A percentile compares a stretch with the other conserved stretches of the same genome.
These are phyloP conservation scores for Panagrolaimus sp. DNA, from an alignment of 1,140 invertebrate species.

Conservation along the genomic window DNA sequence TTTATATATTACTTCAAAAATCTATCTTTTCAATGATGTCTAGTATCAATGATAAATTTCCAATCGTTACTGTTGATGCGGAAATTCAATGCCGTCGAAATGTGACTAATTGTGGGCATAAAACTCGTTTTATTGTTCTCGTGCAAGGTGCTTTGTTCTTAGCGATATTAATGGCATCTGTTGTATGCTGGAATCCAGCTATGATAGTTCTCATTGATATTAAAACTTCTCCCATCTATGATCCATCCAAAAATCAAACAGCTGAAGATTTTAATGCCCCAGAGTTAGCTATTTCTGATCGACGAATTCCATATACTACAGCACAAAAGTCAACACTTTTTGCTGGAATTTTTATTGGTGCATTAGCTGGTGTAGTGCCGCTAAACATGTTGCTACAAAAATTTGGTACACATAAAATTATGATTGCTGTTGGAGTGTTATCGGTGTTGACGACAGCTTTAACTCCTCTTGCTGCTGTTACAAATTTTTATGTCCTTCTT, in stretches of 20 bases:
- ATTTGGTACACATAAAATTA: constrained; percentile 11
- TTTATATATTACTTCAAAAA: no score
- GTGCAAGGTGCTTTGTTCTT: background rate
- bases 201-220: constrained; percentile 16
- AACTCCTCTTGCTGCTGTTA: constrained; percentile 14
- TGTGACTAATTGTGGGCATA: background rate
- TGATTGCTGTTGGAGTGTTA: constrained; percentile 16
- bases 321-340: constrained; percentile 18
- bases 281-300: constrained; percentile 9
- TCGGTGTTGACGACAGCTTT: constrained; percentile 13
- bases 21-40: background rate
- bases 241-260: constrained; percentile 10
- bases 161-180: background rate
- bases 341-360: constrained; percentile 22
- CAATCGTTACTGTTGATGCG: background rate
- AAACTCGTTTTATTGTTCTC: background rate
- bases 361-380: constrained; percentile 19
- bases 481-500: constrained; percentile 16
- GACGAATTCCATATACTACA: constrained; percentile 11
- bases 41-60: background rate
- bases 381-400: constrained; percentile 18
- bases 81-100: background rate
- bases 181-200: constrained; percentile 15
- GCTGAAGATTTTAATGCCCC: constrained; percentile 17
- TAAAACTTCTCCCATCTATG: constrained; percentile 17